Evolutionary conservation across 2,888 invertebrate genomes (phyloP).

Genomic region (Myopa tessellatipennis): DNA sequence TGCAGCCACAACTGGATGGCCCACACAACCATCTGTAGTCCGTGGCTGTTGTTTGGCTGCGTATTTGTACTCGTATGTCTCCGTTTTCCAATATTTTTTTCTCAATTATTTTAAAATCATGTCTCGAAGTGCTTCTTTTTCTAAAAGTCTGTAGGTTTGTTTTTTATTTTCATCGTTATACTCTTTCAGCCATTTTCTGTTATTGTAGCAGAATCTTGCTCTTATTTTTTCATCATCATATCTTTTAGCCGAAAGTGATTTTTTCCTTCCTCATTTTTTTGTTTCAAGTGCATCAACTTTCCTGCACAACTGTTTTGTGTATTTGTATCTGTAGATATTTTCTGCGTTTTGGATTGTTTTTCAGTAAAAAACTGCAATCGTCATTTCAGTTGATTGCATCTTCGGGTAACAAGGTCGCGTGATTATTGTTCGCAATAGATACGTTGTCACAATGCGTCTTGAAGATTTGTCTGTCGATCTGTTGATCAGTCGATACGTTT

Average conservation of each 20-base stretch:
- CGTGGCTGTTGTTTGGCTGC: slow-evolving; percentile 12
- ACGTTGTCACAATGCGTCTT: neutral
- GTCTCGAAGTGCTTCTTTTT: neutral
- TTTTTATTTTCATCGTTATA: neutral
- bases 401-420: slow-evolving; percentile 35
- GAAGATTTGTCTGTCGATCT: neutral
- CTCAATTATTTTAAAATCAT: neutral
- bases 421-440: slow-evolving; percentile 10
- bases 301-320: neutral
- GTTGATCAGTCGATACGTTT: neutral
- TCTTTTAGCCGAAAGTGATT: neutral
- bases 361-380: neutral
- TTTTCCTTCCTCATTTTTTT: slow-evolving; percentile 4
- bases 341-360: slow-evolving; percentile 3
- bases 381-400: neutral
- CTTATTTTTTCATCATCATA: slow-evolving; percentile 31
- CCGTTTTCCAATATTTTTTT: too few species aligned
- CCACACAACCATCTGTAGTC: slow-evolving; percentile 15
- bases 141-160: neutral
- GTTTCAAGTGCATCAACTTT: neutral
- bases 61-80: neutral
- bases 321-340: slow-evolving; percentile 5
- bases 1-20: slow-evolving; percentile 5
- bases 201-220: slow-evolving; percentile 27
- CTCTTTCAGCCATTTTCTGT: slow-evolving; percentile 15